Evolutionary conservation across 2,113 vertebrate genomes (phyloP).

Genomic region (Percopsis transmontana): DNA sequence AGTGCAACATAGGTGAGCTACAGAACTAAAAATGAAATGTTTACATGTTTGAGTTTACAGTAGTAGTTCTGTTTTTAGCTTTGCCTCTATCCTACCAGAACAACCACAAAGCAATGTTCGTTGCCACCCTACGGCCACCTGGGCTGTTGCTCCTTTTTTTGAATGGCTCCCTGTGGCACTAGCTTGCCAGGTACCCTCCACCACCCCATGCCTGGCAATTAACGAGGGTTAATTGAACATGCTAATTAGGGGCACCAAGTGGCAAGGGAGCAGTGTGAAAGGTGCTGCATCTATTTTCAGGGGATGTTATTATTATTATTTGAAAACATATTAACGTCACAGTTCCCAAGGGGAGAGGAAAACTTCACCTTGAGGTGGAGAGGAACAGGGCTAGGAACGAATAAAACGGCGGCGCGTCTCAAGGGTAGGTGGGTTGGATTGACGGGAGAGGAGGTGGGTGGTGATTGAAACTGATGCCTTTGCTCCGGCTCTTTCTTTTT

Average conservation of each 20-base stretch:
- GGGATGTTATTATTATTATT: conserved; percentile 76
- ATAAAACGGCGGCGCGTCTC: not conserved
- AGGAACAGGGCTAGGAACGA: conserved; percentile 6
- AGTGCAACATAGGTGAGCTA: no score
- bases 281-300: conserved; percentile 74
- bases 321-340: conserved; percentile 77
- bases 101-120: not conserved
- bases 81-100: not conserved
- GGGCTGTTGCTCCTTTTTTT: conserved; percentile 53
- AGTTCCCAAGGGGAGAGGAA: conserved; percentile 57
- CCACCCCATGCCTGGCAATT: conserved; percentile 64
- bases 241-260: conserved; percentile 77
- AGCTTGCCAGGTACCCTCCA: conserved; percentile 54
- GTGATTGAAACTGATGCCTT: conserved; percentile 79
- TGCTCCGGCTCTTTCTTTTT: conserved; percentile 70
- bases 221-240: conserved; percentile 80
- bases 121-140: conserved; percentile 24
- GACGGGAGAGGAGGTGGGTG: conserved; percentile 23
- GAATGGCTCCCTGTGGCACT: conserved; percentile 57
- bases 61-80: not conserved
- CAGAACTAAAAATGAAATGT: no score
- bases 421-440: not conserved
- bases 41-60: no score
- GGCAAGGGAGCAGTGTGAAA: conserved; percentile 69
- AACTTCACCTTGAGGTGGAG: conserved; percentile 76